Evolutionary conservation across 2,888 invertebrate species (phyloP), one percentile per base, ranked within the genome.

Genomic region (Papilio demoleus): DNA sequence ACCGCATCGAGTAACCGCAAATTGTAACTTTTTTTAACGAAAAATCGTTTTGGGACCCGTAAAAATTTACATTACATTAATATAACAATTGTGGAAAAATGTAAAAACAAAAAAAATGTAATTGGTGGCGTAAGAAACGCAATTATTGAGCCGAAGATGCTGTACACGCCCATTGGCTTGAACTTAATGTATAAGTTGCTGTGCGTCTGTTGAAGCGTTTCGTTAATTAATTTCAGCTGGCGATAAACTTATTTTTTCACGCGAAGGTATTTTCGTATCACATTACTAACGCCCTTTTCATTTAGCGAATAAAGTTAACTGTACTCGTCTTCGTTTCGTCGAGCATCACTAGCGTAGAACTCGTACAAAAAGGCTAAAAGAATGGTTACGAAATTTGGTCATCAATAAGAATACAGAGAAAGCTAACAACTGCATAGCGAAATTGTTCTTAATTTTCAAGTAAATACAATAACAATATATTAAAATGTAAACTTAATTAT

Each of bases 161-260:
- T 68, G 59, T 47, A n/a, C 42, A 59, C 64, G 22, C 31, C 64
- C 31, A 60, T 19, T 63, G 47, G 22, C 50, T 50, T 68, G 12
- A 19, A 64, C 60, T 60, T 31, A 27, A 59, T 67, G 14, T 42
- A 19, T 70, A 40, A 68, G 34, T 34, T 47, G 74, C 74, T 74
- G 71, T 71, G 75, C 75, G 75, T 70, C 42, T 73, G 69, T 71
- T 71, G 64, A 68, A 60, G 74, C 72, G 70, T 70, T 74, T 59
- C 50, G 27, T 64, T 64, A 60, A 61, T 53, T 65, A 1, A 24
- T 67, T 65, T 19, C 36, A 24, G 68, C 73, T 73, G 72, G 74
- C 75, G 74, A 72, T 70, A 63, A 66, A 63, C 56, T 59, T 42
- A 5, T 31, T 56, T 66, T 67, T 17, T 63, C 34, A 42, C 63